Base-by-base conservation (phyloP, 2,888 invertebrate genomes). In the Clunio marinus region DNA sequence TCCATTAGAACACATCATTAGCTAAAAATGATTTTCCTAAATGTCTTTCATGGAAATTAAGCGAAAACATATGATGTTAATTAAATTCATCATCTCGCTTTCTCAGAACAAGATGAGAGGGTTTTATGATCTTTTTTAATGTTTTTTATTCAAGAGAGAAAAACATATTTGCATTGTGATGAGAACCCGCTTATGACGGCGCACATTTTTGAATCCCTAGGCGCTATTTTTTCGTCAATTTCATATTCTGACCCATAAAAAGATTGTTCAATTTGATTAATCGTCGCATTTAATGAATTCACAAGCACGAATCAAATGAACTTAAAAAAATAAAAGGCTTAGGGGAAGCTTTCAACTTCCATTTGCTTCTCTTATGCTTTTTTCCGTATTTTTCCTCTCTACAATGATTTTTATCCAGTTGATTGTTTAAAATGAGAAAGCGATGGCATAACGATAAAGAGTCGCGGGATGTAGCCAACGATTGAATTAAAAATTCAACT, bases 301-400 rank as follows among this genome's bases (percentile, higher is more conserved):
- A 45, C 37, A 35, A 63, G 63, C 63, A 63, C 63, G 63, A 46
- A 63, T 46, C 8, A 27, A 45, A 63, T 25, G 46, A 63, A 63
- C 46, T 63, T 63, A 63, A n/a, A n/a, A n/a, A n/a, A n/a, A n/a
- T n/a, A n/a, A n/a, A 62, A 63, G 63, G 63, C 45, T 63, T 63
- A 46, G 37, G 17, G 51, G 10, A 10, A 10, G 5, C 5, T 32
- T 7, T 32, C 10, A 4, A 32, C 10, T 32, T 7, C 10, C 5
- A 32, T 4, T 10, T 7, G 10, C 5, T 32, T 4, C 5, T 7
- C 10, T 32, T 32, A 7, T 32, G 22, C 1, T 7, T 25, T 37
- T 60, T 60, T 60, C 22, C 25, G 22, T 35, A 32, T 32, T 35
- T 59, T 59, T 35, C 37, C 22, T 24, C 35, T 60, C 20, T 51